A percentile compares a stretch with the other conserved stretches of the same genome.
These are phyloP conservation scores for Passer domesticus DNA, from an alignment of 2,113 vertebrate genomes.

Conservation along the genomic window DNA sequence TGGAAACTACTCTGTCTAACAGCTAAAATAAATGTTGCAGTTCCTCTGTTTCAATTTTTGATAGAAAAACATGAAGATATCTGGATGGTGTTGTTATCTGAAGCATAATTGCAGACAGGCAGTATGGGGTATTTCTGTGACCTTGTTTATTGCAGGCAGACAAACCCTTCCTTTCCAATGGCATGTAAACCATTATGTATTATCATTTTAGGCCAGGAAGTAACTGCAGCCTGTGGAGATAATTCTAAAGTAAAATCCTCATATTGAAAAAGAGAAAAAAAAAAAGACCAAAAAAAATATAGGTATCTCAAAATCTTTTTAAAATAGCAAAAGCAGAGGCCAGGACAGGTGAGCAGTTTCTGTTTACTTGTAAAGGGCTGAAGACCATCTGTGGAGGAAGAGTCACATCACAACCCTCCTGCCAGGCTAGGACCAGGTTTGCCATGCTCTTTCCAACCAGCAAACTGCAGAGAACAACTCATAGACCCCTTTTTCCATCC, in stretches of 20 bases:
- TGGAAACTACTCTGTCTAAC: not conserved
- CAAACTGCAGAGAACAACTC: not conserved
- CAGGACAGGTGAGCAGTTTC: not conserved
- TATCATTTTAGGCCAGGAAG: not conserved
- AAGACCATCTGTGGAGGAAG: not conserved
- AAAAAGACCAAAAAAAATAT: rapidly evolving
- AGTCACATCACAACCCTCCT: not conserved
- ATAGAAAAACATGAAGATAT: not conserved
- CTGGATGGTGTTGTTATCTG: not conserved
- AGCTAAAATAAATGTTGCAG: not conserved
- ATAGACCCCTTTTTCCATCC: not conserved
- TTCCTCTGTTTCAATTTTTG: not conserved
- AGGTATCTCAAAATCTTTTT: not conserved
- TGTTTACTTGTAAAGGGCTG: not conserved
- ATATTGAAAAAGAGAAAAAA: not conserved
- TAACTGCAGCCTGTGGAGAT: not conserved
- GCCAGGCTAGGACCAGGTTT: not conserved
- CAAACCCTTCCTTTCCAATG: not conserved
- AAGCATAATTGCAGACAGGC: not conserved
- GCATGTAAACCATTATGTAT: not conserved
- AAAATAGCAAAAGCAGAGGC: not conserved
- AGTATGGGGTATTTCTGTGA: rapidly evolving
- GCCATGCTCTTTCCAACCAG: not conserved
- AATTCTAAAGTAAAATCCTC: not conserved
- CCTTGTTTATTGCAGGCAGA: not conserved